Evolutionary conservation across 2,797 vertebrate genomes (phyloP), one percentile per base, ranked within the genome.

Genomic region (Sebastes miniatus): DNA sequence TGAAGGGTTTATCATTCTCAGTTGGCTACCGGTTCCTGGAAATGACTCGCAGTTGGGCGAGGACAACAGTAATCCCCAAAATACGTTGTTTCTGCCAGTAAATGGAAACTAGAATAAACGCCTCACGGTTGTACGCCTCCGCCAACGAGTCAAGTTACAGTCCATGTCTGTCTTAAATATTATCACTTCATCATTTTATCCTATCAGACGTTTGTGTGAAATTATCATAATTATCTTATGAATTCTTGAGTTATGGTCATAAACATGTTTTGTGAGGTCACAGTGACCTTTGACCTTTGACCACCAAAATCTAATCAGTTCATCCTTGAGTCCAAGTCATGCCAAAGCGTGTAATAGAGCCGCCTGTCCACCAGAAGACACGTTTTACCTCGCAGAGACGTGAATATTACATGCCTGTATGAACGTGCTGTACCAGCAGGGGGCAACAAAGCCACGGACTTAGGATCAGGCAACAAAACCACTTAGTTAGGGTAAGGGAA

Each of bases 1-100:
- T 89, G 83, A 86, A 80, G 50, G 57, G 74, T 89, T 93, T 83
- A 90, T 80, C 69, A 34, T 76, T 85, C 87, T 82, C 88, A 83
- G 73, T 90, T 78, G 83, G 81, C 36, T 27, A 14, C 56, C 22
- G 63, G 73, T 76, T 90, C 64, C 79, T 88, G 88, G 80, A 91
- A 93, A 87, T 63, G 43, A 79, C 73, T 83, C 58, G 11, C 52
- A 39, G 74, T 80, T 18, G 36, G 65, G 63, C 32, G 22, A 83
- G 73, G 69, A 83, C 69, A 74, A 77, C n/a, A 56, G 39, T 6
- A 9, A 80, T 52, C 58, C 47, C 22, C 22, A 76, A 79, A 79
- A 79, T 56, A 47, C 58, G 22, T 32, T 54, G n/a, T 22, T 56
- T 59, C 61, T 85, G 50, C 29, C 67, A 64, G 20, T n/a, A 25